phyloP scores from a whole-genome alignment of 2,888 invertebrate species.

The Drosophila leonis region DNA sequence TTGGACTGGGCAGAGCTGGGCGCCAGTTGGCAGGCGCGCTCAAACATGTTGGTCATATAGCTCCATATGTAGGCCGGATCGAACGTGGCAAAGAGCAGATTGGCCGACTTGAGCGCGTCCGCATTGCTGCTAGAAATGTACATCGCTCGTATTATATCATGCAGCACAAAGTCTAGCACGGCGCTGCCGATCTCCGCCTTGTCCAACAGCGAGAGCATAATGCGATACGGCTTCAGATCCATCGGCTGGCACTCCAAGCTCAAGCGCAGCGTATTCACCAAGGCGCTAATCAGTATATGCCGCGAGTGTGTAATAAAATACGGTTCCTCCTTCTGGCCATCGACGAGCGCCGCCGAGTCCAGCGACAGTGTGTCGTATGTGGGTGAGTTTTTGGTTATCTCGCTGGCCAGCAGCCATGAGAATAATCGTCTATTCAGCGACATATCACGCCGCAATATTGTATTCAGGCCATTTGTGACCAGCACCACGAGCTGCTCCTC shows the following conservation, averaged over 20 bases:
- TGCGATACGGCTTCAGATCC: conserved; percentile 90
- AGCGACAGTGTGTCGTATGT: conserved; percentile 77
- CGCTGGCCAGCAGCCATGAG: conserved; percentile 93
- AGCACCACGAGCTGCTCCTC: conserved; percentile 90
- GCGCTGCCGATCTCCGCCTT: conserved; percentile 94
- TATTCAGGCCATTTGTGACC: conserved; percentile 90
- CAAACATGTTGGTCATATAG: conserved; percentile 89
- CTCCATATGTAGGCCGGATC: conserved; percentile 95
- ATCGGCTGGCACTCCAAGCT: conserved; percentile 87
- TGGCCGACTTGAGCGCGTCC: conserved; percentile 93
- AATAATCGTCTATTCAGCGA: conserved; percentile 94
- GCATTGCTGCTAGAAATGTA: conserved; percentile 87
- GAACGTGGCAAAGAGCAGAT: conserved; percentile 92
- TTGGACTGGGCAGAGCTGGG: conserved; percentile 53
- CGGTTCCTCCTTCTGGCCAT: conserved; percentile 75
- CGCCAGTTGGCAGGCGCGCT: conserved; percentile 86
- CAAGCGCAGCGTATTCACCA: conserved; percentile 87
- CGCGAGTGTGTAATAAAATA: conserved; percentile 90
- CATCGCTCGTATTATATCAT: conserved; percentile 90
- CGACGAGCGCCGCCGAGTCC: conserved; percentile 58
- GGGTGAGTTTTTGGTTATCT: conserved; percentile 87
- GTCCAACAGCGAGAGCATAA: conserved; percentile 93
- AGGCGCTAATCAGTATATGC: conserved; percentile 88
- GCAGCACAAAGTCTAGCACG: conserved; percentile 91
- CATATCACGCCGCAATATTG: conserved; percentile 94